Evolutionary conservation across 2,113 vertebrate genomes (phyloP), one percentile per base, ranked within the genome.

Genomic region (Oryzias javanicus): DNA sequence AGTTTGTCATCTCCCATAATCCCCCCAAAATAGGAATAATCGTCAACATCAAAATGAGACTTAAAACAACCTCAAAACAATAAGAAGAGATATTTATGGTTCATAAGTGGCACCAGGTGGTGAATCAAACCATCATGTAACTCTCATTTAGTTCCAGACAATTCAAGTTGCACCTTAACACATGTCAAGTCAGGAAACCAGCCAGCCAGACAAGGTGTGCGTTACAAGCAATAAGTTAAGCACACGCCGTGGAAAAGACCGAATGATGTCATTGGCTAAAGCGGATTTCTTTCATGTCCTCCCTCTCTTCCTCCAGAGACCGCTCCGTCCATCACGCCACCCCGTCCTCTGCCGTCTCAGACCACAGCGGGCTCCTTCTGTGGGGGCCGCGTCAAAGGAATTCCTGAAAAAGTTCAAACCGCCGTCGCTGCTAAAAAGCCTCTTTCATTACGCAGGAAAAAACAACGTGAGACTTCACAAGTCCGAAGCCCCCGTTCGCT

Each of bases 321-420:
- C 27, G 27, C 44, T 51, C 51, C 45, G 46, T 14, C 55, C 70
- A 61, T 56, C 69, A 49, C 54, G 15, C 49, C 55, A 24, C 63
- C 44, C 16, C 77, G 74, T 68, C 49, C 64, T 1, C n/a, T 82
- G 91, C 87, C 88, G 79, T 86, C 79, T 86, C 90, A 90, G 84
- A 77, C 75, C 77, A 67, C 62, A 72, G 53, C 65, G 71, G 6
- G 67, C 63, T 83, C 74, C 67, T 85, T 70, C 68, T 81, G 77
- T 86, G 89, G 82, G 83, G 85, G 92, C 83, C 27, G 90, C 72
- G 76, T 76, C 79, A 66, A 74, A 90, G 82, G 87, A 91, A 91
- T 89, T 78, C 74, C 67, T 84, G 72, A 75, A 74, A 78, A 83
- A 86, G 72, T 45, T 61, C 72, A 76, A 58, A 63, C 42, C 27